These are phyloP conservation scores for Charina bottae DNA, from an alignment of 2,113 vertebrate species.

Conservation along the genomic window DNA sequence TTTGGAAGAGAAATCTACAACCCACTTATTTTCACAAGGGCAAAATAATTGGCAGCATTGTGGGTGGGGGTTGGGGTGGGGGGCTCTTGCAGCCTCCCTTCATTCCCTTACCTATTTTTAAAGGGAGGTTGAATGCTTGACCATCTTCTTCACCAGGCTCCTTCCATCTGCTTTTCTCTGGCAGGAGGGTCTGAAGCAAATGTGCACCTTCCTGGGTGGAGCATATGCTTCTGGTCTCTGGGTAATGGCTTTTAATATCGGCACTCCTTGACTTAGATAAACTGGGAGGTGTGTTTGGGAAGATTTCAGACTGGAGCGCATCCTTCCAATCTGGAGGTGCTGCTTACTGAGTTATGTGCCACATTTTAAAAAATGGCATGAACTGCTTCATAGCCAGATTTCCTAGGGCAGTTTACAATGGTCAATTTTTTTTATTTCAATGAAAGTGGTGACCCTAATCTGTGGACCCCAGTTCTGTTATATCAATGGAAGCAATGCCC, in stretches of 20 bases:
- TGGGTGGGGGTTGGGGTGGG: background rate
- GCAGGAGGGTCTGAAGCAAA: background rate
- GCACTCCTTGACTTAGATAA: background rate
- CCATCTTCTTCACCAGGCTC: background rate
- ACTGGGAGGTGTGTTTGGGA: background rate
- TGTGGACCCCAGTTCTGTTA: background rate
- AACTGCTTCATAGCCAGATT: background rate
- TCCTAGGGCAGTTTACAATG: background rate
- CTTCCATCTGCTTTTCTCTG: too few species aligned
- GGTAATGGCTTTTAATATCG: background rate
- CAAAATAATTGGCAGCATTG: background rate
- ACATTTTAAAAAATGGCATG: background rate
- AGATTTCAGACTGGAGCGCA: background rate
- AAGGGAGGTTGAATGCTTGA: background rate
- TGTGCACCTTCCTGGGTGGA: too few species aligned
- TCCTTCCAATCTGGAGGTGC: background rate
- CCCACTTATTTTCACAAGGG: background rate
- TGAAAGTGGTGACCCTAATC: background rate
- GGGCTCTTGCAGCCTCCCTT: background rate
- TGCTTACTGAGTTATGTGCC: background rate
- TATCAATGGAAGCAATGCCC: background rate
- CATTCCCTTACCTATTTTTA: background rate
- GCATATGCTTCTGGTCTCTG: background rate
- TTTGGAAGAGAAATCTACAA: background rate
- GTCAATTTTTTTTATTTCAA: background rate